These are phyloP conservation scores for Heliopora coerulea DNA, from an alignment of 92 coral and sea anemone species.

Conservation along the genomic window DNA sequence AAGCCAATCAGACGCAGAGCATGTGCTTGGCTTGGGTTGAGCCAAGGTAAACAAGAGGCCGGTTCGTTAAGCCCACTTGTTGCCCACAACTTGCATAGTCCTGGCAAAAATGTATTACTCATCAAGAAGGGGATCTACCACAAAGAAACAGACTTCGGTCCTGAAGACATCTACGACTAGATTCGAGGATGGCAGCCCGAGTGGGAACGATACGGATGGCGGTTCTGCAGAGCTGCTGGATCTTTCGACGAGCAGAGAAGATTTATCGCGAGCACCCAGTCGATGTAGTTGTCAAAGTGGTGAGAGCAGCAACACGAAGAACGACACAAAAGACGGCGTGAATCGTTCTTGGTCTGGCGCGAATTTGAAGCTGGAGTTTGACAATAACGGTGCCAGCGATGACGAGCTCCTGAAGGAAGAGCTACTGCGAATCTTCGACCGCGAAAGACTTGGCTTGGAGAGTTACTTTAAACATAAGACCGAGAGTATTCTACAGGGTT, in stretches of 20 bases:
- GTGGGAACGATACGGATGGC: slow-evolving; percentile 31
- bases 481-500: slow-evolving; percentile 65
- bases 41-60: not conserved
- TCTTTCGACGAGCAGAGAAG: slow-evolving; percentile 22
- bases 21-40: slow-evolving; percentile 4
- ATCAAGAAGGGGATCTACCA: not conserved
- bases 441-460: slow-evolving; percentile 72
- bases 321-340: not conserved
- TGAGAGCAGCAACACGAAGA: slow-evolving; percentile 5
- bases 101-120: slow-evolving; percentile 19
- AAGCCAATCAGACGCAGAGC: not conserved
- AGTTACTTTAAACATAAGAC: slow-evolving; percentile 74
- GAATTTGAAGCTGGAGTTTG: slow-evolving; percentile 27
- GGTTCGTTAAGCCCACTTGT: not conserved
- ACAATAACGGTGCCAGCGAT: slow-evolving; percentile 31
- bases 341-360: not conserved
- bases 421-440: slow-evolving; percentile 81
- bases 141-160: slow-evolving; percentile 11
- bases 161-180: not conserved
- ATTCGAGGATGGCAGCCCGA: slow-evolving; percentile 24
- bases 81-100: not conserved
- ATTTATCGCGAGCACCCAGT: slow-evolving; percentile 15
- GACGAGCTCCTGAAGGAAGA: slow-evolving; percentile 78
- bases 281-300: slow-evolving; percentile 32
- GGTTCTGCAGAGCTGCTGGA: slow-evolving; percentile 18